Conservation (phyloP, 2,113 vertebrate genomes). For the Aramus guarauna region DNA sequence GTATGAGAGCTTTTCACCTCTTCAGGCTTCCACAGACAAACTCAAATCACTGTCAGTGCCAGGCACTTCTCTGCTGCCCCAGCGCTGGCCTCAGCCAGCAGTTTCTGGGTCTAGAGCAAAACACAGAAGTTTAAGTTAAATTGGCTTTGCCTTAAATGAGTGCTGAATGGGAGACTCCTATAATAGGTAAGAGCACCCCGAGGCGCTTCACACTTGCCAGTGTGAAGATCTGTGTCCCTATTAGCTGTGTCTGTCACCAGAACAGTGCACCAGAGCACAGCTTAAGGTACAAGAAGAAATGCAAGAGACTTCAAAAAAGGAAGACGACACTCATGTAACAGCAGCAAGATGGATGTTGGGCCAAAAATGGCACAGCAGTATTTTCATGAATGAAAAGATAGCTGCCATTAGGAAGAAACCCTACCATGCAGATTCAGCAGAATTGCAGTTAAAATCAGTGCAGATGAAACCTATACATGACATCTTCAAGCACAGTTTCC, state of each 20-base stretch:
- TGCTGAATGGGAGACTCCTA: not conserved
- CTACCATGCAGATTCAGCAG: not conserved
- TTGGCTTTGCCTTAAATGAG: not conserved
- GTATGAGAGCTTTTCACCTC: not conserved
- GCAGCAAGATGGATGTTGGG: not conserved
- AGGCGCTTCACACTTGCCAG: too few relatives aligned
- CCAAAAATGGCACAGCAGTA: not conserved
- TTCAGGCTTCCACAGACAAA: not conserved
- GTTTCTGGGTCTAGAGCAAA: not conserved
- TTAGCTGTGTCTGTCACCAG: not conserved
- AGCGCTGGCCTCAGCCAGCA: not conserved
- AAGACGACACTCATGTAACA: not conserved
- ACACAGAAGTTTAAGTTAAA: not conserved
- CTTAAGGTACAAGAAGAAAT: not conserved
- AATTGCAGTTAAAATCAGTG: not conserved
- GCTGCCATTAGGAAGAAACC: not conserved
- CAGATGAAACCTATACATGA: not conserved
- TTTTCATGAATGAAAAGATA: not conserved
- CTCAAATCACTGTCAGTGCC: accelerated
- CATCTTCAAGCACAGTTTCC: not conserved
- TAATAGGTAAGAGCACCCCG: too few relatives aligned
- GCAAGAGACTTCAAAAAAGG: not conserved
- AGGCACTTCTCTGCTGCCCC: not conserved
- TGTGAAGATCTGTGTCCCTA: not conserved
- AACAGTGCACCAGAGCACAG: not conserved